Base-by-base conservation (phyloP, 2,797 vertebrate genomes). In the Eidolon dupreanum region DNA sequence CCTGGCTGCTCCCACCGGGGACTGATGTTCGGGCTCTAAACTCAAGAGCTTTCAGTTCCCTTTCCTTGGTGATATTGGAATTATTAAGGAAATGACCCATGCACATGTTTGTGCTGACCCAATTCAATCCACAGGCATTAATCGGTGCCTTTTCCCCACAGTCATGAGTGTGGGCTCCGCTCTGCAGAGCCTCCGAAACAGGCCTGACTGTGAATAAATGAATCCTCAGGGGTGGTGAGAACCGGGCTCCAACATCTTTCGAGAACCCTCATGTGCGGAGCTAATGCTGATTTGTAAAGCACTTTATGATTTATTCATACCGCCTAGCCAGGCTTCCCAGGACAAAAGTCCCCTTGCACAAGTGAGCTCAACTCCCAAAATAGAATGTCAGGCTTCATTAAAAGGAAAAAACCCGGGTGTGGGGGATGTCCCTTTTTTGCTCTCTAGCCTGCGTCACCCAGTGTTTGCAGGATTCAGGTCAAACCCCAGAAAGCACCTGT, bases 221-320 rank as follows among this genome's bases (percentile, higher is more conserved):
- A 95, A 90, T 95, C 94, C 95, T 96, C 88, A 15, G 65, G 73
- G 94, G 81, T 20, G 33, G 61, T n/a, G 68, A 92, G 88, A 95
- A 59, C 31, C 16, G 5, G 95, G 79, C 53, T 88, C 90, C 16
- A 49, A 2, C 26, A 41, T 82, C 93, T 95, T 88, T 85, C 41
- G 11, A 0, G 17, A 81, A 94, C 84, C 86, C 43, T 78, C 13
- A 10, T 92, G 90, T 78, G 89, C 43, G 0, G 36, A 78, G 90
- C 96, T 94, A 66, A 91, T 88, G 96, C 83, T n/a, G 74, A 79
- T 96, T 92, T 95, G 94, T 95, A 95, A 96, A 94, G 97, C 0
- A 3, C 82, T 90, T 96, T 85, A 97, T 98, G 96, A 95, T 96
- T 98, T 97, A 98, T 98, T 97, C 97, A 97, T 96, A 68, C 43